phyloP scores from a whole-genome alignment of 2,888 invertebrate species.

The Heliconius ismenius region DNA sequence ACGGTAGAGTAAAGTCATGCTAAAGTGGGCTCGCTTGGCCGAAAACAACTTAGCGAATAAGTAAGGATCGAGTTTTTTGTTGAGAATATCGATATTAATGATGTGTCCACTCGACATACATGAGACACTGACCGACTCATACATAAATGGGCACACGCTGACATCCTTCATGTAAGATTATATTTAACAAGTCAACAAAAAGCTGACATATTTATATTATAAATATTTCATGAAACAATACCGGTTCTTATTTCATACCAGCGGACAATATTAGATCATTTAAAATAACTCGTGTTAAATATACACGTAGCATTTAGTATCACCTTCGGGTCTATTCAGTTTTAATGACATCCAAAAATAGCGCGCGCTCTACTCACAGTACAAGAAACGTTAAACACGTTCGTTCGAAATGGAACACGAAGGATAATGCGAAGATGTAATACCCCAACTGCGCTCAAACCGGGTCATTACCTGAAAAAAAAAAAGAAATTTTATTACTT shows the following conservation, averaged over 20 bases:
- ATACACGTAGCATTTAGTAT: slow-evolving; percentile 68
- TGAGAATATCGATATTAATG: slow-evolving; percentile 37
- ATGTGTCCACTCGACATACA: slow-evolving; percentile 27
- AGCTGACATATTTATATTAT: neutral
- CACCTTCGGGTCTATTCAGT: slow-evolving; percentile 69
- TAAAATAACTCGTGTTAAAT: slow-evolving; percentile 73
- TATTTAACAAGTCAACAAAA: slow-evolving; percentile 8
- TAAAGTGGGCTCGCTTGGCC: slow-evolving; percentile 47
- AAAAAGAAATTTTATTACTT: slow-evolving; percentile 42
- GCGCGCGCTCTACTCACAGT: slow-evolving; percentile 58
- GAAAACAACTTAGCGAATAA: slow-evolving; percentile 41
- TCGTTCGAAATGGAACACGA: slow-evolving; percentile 56
- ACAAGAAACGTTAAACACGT: slow-evolving; percentile 67
- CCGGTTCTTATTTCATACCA: slow-evolving; percentile 49
- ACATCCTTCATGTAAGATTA: slow-evolving; percentile 18
- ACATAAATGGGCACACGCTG: slow-evolving; percentile 31
- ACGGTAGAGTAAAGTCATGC: slow-evolving; percentile 52
- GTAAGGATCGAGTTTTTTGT: slow-evolving; percentile 26
- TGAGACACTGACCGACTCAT: slow-evolving; percentile 41
- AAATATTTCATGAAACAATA: slow-evolving; percentile 5
- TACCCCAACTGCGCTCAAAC: slow-evolving; percentile 34
- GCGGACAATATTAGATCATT: slow-evolving; percentile 63
- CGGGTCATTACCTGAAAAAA: slow-evolving; percentile 67
- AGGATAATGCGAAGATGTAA: slow-evolving; percentile 52
- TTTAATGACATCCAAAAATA: slow-evolving; percentile 73